phyloP scores from a whole-genome alignment of 2,888 invertebrate species.

The Ophion ellenae region DNA sequence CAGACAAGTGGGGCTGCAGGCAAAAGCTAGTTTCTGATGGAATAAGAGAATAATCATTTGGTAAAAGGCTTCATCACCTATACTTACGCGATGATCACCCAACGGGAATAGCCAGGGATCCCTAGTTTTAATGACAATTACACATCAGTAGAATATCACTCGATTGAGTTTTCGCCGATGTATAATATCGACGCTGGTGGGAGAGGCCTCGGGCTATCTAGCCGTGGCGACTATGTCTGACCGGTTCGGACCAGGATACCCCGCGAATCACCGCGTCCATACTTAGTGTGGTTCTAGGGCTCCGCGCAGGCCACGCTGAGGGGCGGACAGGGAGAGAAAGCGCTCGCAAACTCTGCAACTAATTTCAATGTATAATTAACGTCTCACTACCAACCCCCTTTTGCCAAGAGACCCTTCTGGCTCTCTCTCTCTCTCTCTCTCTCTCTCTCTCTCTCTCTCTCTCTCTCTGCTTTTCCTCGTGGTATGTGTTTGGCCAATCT shows the following conservation, averaged over 20 bases:
- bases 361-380: conserved; percentile 84
- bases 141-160: conserved; percentile 80
- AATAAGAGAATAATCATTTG: background rate
- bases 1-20: background rate
- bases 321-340: conserved; percentile 71
- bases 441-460: conserved; percentile 59
- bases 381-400: conserved; percentile 79
- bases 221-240: conserved; percentile 64
- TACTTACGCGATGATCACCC: background rate
- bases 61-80: background rate
- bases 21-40: background rate
- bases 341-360: conserved; percentile 83
- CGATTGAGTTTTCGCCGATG: conserved; percentile 81
- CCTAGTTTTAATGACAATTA: conserved; percentile 76
- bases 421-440: conserved; percentile 51
- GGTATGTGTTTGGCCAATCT: conserved; percentile 41
- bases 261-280: conserved; percentile 75
- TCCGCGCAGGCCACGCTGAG: conserved; percentile 68
- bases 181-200: conserved; percentile 80
- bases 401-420: conserved; percentile 61
- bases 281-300: conserved; percentile 81
- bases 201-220: conserved; percentile 38
- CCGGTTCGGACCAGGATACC: conserved; percentile 69
- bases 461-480: conserved; percentile 55
- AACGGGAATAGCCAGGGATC: background rate